Evolutionary conservation across 2,113 vertebrate species (phyloP).

Genomic region (Corydoras sp.): DNA sequence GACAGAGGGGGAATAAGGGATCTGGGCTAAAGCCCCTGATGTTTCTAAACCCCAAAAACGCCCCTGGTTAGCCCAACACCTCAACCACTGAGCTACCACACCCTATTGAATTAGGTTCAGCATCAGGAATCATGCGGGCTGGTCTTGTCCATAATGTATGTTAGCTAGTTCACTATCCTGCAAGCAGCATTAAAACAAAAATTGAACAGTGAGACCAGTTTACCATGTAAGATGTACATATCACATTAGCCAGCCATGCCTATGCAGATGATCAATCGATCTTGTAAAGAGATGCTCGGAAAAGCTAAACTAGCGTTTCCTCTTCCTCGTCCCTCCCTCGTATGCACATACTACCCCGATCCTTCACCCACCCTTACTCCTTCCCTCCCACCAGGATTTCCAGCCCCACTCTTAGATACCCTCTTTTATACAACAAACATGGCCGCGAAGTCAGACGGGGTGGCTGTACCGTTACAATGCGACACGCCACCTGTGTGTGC

Average conservation of each 20-base stretch:
- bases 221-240: neutral
- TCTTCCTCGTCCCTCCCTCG: slow-evolving; percentile 5
- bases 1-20: too few species aligned
- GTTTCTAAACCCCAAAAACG: too few species aligned
- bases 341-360: slow-evolving; percentile 14
- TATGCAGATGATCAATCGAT: neutral
- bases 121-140: too few species aligned
- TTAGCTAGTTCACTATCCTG: too few species aligned
- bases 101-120: too few species aligned
- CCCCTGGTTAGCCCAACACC: too few species aligned
- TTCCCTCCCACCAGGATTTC: slow-evolving; percentile 55
- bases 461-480: slow-evolving; percentile 66
- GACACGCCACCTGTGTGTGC: slow-evolving; percentile 52
- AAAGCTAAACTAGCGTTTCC: slow-evolving; percentile 3
- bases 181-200: too few species aligned
- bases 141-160: too few species aligned
- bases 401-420: slow-evolving; percentile 61
- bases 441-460: slow-evolving; percentile 95
- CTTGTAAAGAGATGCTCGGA: slow-evolving; percentile 1
- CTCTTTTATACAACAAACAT: slow-evolving; percentile 83
- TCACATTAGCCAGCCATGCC: neutral
- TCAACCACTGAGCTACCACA: too few species aligned
- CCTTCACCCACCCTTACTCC: slow-evolving; percentile 38
- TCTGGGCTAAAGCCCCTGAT: too few species aligned
- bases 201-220: too few species aligned